Conservation (phyloP, 2,888 invertebrate species). For the Chrysolina oricalcia region DNA sequence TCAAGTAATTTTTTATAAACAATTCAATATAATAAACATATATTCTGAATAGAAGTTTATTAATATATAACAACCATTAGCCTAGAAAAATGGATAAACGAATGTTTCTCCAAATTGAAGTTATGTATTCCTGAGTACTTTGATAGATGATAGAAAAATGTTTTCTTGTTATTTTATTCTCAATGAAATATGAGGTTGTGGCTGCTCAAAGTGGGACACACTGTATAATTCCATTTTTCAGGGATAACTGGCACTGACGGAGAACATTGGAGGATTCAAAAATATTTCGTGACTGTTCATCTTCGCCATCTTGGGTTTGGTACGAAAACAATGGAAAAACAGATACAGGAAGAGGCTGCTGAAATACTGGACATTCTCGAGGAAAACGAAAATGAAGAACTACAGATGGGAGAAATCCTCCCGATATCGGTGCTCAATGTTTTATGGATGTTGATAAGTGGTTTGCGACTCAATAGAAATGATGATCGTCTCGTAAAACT, state of each 20-base stretch:
- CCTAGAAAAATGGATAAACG: too few relatives aligned
- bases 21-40: too few relatives aligned
- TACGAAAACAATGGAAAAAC: slow-evolving; percentile 70
- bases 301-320: slow-evolving; percentile 74
- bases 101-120: too few relatives aligned
- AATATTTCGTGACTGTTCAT: slow-evolving; percentile 73
- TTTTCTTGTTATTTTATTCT: background rate
- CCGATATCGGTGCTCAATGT: slow-evolving; percentile 78
- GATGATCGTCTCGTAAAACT: slow-evolving; percentile 70
- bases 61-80: too few relatives aligned
- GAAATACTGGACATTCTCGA: slow-evolving; percentile 67
- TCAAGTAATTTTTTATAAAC: too few relatives aligned
- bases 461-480: slow-evolving; percentile 70
- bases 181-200: too few relatives aligned
- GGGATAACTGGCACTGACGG: slow-evolving; percentile 77
- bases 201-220: too few relatives aligned
- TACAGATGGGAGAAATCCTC: slow-evolving; percentile 68
- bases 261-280: slow-evolving; percentile 73
- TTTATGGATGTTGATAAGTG: slow-evolving; percentile 77
- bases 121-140: too few relatives aligned
- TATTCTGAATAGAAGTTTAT: too few relatives aligned
- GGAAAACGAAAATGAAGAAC: slow-evolving; percentile 52
- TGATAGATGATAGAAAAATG: too few relatives aligned
- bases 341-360: slow-evolving; percentile 73
- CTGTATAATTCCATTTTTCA: slow-evolving; percentile 59